These are phyloP conservation scores for Synodontis membranacea DNA, from an alignment of 2,113 vertebrate genomes.

Conservation along the genomic window DNA sequence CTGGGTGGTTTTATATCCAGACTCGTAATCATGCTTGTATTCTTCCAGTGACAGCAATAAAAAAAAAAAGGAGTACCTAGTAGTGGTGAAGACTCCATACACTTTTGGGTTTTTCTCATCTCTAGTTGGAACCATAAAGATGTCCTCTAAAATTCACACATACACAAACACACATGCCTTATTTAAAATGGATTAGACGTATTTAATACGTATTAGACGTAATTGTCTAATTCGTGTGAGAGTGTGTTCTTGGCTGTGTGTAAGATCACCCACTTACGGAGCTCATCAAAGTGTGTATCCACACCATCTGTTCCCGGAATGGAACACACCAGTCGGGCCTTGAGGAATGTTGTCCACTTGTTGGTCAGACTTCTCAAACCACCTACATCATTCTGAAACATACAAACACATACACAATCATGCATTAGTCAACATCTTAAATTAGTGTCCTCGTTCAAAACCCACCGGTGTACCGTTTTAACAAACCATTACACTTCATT, in stretches of 20 bases:
- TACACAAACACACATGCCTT: constrained; percentile 10
- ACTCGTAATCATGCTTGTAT: not conserved
- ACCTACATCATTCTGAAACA: constrained; percentile 92
- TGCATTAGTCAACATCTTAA: not conserved
- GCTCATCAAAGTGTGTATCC: constrained; percentile 94
- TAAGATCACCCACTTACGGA: constrained; percentile 81
- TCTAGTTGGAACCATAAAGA: constrained; percentile 90
- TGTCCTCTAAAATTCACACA: constrained; percentile 80
- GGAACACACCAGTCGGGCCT: constrained; percentile 90
- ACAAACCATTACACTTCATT: constrained; percentile 42
- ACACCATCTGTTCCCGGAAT: constrained; percentile 91
- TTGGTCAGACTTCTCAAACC: constrained; percentile 95
- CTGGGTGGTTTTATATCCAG: not conserved
- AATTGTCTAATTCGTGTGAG: not conserved
- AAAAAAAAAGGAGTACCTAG: constrained; percentile 75
- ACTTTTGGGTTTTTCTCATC: constrained; percentile 90
- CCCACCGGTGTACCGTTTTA: constrained; percentile 30
- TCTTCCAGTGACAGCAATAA: not conserved
- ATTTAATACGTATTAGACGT: no score
- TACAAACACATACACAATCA: constrained; percentile 34
- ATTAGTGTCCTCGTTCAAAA: not conserved
- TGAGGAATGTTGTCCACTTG: constrained; percentile 98
- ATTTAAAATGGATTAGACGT: no score
- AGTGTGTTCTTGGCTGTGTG: not conserved
- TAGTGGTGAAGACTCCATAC: constrained; percentile 94